These are phyloP conservation scores for Sebastes matsubarae DNA, from an alignment of 2,797 vertebrate genomes.

Conservation along the genomic window DNA sequence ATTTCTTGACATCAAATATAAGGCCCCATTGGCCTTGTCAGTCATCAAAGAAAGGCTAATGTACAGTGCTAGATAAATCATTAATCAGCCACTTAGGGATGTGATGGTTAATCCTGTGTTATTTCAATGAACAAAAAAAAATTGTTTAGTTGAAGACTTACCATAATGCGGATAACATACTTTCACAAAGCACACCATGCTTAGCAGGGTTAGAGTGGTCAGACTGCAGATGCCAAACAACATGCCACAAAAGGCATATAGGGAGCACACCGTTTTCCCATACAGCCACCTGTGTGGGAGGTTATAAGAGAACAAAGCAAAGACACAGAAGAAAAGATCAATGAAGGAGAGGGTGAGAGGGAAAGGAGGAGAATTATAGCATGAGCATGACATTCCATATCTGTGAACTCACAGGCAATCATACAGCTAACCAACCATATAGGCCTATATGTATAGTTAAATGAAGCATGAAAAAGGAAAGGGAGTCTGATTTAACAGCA, in stretches of 20 bases:
- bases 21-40: constrained; percentile 24
- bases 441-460: background rate
- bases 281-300: constrained; percentile 76
- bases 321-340: constrained; percentile 24
- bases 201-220: constrained; percentile 84
- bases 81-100: constrained; percentile 41
- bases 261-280: constrained; percentile 74
- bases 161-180: constrained; percentile 85
- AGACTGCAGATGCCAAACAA: constrained; percentile 87
- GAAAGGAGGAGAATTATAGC: background rate
- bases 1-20: constrained; percentile 14
- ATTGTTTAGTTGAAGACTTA: constrained; percentile 66
- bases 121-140: constrained; percentile 27
- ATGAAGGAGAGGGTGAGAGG: constrained; percentile 23
- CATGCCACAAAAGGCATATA: constrained; percentile 86
- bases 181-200: constrained; percentile 87
- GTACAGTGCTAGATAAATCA: constrained; percentile 49
- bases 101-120: constrained; percentile 30
- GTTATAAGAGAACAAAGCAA: background rate
- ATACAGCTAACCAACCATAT: constrained; percentile 13
- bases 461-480: constrained; percentile 18
- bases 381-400: constrained; percentile 10
- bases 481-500: background rate
- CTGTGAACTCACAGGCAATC: constrained; percentile 13
- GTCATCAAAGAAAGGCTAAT: constrained; percentile 65